Percentiles rank a stretch among this genome's conserved stretches.
Evolutionary conservation across 2,888 invertebrate species (phyloP).

Genomic region (Cryptosula pallasiana): DNA sequence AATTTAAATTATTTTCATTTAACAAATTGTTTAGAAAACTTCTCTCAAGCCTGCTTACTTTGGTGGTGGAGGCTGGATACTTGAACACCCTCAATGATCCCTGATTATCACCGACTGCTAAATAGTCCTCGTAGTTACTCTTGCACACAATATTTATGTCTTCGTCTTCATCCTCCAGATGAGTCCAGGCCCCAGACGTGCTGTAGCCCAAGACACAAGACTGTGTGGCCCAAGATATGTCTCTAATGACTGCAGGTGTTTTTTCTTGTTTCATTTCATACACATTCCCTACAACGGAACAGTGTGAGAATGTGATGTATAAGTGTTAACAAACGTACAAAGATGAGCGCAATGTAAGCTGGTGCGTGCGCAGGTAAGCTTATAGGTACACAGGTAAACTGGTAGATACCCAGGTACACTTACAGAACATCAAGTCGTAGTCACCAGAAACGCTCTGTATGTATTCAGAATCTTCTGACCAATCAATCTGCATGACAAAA

Average conservation of each 20-base stretch:
- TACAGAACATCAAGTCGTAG: conserved; percentile 81
- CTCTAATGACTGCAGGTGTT: conserved; percentile 31
- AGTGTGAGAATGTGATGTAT: no score
- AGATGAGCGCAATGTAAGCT: no score
- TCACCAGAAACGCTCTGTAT: conserved; percentile 84
- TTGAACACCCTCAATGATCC: conserved; percentile 80
- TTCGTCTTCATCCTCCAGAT: conserved; percentile 36
- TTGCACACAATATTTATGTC: conserved; percentile 36
- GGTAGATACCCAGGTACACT: conserved; percentile 56
- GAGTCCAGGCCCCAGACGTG: conserved; percentile 42
- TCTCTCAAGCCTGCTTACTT: not conserved
- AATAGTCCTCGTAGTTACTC: conserved; percentile 63
- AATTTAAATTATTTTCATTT: no score
- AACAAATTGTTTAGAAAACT: no score
- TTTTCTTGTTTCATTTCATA: conserved; percentile 33
- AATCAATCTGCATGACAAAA: conserved; percentile 75
- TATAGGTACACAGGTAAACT: no score
- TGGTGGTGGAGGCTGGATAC: conserved; percentile 64
- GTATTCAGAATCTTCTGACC: conserved; percentile 83
- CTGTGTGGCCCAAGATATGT: conserved; percentile 36
- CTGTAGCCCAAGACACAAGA: conserved; percentile 35
- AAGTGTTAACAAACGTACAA: no score
- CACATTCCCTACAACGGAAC: conserved; percentile 34
- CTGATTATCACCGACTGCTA: conserved; percentile 81
- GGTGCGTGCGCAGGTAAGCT: no score